Conservation (phyloP, 2,888 invertebrate genomes). For the Auanema freiburgensis region DNA sequence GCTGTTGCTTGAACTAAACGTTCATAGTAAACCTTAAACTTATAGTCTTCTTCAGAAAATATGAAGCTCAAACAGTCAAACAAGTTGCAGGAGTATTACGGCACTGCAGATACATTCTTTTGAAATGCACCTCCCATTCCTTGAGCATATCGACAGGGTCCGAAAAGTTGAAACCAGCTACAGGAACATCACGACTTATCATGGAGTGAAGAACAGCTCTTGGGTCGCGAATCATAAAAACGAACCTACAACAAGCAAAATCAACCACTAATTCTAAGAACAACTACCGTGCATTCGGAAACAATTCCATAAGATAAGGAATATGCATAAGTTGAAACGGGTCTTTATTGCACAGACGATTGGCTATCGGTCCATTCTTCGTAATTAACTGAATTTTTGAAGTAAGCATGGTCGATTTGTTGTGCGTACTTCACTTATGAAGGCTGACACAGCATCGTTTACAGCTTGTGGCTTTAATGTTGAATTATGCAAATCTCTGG, state of each 20-base stretch:
- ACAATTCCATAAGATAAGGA: conserved; percentile 85
- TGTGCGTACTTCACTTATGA: conserved; percentile 71
- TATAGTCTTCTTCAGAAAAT: not conserved
- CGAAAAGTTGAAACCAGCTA: conserved; percentile 81
- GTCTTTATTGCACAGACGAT: conserved; percentile 92
- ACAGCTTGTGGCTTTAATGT: conserved; percentile 86
- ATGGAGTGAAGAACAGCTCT: conserved; percentile 96
- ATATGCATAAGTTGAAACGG: conserved; percentile 94
- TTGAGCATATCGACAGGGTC: conserved; percentile 74
- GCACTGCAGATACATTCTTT: conserved; percentile 90
- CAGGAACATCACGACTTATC: conserved; percentile 83
- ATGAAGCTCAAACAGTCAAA: conserved; percentile 16
- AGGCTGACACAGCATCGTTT: conserved; percentile 91
- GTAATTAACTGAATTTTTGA: conserved; percentile 72
- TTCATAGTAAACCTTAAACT: conserved; percentile 89
- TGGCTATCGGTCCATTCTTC: conserved; percentile 87
- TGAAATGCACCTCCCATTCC: conserved; percentile 80
- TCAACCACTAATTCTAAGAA: conserved; percentile 96
- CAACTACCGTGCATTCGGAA: conserved; percentile 90
- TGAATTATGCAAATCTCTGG: conserved; percentile 79
- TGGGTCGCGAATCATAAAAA: conserved; percentile 27
- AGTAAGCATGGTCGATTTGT: not conserved
- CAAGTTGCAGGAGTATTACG: conserved; percentile 30
- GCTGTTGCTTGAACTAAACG: conserved; percentile 89
- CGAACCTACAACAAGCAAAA: not conserved